These are phyloP conservation scores for Alloscopus bannaensis DNA, from an alignment of 2,888 invertebrate species.

Conservation along the genomic window DNA sequence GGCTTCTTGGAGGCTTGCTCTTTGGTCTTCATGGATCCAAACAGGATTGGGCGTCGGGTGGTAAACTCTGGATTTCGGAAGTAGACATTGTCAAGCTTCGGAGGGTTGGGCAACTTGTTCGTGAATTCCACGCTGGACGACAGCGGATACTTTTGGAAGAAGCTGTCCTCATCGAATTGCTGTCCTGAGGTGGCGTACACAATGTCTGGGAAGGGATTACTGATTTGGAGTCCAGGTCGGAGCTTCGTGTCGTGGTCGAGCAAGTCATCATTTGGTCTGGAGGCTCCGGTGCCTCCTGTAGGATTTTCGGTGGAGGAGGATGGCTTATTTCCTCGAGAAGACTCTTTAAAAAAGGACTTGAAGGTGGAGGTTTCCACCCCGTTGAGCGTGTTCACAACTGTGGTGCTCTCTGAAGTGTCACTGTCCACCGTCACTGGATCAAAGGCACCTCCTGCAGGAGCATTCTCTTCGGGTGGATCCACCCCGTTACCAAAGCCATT, in stretches of 20 bases:
- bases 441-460: constrained; percentile 25
- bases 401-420: constrained; percentile 28
- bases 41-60: constrained; percentile 24
- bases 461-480: constrained; percentile 52
- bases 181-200: constrained; percentile 38
- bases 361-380: constrained; percentile 20
- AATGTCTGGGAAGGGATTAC: constrained; percentile 61
- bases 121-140: constrained; percentile 45
- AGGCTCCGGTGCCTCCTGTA: not conserved
- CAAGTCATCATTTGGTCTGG: constrained; percentile 34
- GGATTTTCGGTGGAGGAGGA: not conserved
- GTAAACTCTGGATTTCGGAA: constrained; percentile 40
- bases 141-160: constrained; percentile 55
- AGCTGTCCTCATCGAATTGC: constrained; percentile 16
- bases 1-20: not conserved
- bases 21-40: constrained; percentile 17
- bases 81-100: constrained; percentile 28
- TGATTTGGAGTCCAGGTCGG: constrained; percentile 61
- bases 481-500: not conserved
- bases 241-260: constrained; percentile 50
- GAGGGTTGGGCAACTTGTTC: constrained; percentile 43
- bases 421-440: constrained; percentile 8
- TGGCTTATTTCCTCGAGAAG: not conserved
- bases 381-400: not conserved
- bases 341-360: constrained; percentile 17